phyloP scores from a whole-genome alignment of 1,140 invertebrate species.

The Neodiprion lecontei region DNA sequence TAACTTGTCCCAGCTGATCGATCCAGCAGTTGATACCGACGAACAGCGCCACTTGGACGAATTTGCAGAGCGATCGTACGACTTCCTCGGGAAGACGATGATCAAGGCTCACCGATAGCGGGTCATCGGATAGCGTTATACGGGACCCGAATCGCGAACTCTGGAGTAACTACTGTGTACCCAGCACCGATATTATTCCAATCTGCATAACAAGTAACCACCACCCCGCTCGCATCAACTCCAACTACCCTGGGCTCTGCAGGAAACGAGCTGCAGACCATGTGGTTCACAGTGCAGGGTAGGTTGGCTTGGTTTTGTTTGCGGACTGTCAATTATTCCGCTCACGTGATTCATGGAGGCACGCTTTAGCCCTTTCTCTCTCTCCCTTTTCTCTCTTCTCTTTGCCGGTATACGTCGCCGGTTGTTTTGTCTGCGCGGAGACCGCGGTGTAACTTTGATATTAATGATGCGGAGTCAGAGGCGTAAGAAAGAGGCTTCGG shows the following conservation, averaged over 20 bases:
- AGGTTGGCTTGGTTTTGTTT: neutral
- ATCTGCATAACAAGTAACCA: conserved; percentile 1
- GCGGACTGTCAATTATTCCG: neutral
- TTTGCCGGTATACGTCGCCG: neutral
- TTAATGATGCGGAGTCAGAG: neutral
- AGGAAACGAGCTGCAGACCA: neutral
- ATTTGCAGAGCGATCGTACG: no score
- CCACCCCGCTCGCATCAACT: neutral
- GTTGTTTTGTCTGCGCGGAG: neutral
- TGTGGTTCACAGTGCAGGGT: neutral
- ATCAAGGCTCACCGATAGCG: no score
- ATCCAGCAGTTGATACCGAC: no score
- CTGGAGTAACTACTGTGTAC: no score
- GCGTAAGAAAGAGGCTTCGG: neutral
- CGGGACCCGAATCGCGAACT: no score
- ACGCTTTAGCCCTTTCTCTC: neutral
- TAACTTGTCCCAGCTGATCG: no score
- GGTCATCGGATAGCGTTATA: no score
- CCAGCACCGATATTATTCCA: neutral
- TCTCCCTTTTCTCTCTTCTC: neutral
- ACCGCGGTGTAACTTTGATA: neutral
- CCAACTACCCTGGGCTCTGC: neutral
- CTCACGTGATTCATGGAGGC: conserved; percentile 6
- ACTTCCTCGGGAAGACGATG: no score
- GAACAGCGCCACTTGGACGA: no score